Evolutionary conservation across 2,113 vertebrate genomes (phyloP).

Genomic region (Syngnathus scovelli): DNA sequence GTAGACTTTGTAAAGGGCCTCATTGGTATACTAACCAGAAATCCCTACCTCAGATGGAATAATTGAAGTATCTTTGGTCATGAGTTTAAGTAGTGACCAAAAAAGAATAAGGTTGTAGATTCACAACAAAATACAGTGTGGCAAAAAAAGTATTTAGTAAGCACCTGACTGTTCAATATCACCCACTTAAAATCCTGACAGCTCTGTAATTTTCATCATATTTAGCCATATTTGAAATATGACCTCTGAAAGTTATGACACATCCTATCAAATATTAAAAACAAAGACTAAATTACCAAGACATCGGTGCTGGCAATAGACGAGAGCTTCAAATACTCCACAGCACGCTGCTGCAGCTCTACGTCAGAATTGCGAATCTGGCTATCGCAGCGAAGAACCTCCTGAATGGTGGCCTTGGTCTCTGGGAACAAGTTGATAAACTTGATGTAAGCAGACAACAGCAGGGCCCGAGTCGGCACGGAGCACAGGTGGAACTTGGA

Average conservation of each 20-base stretch:
- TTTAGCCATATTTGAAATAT: no score
- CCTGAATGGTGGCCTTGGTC: conserved; percentile 91
- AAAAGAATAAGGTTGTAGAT: neutral
- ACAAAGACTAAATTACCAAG: conserved; percentile 69
- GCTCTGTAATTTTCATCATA: no score
- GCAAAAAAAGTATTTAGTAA: no score
- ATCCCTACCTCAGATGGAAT: no score
- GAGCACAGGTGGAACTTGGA: conserved; percentile 93
- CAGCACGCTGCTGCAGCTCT: conserved; percentile 88
- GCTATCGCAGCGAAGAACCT: conserved; percentile 86
- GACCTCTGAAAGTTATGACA: neutral
- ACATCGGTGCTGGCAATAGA: conserved; percentile 90
- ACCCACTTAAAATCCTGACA: no score
- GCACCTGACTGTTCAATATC: no score
- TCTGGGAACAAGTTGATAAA: conserved; percentile 94
- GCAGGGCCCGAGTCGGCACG: conserved; percentile 82
- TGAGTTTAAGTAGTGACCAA: neutral
- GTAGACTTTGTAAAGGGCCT: neutral
- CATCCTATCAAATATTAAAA: neutral
- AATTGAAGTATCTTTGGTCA: neutral
- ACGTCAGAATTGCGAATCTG: conserved; percentile 90
- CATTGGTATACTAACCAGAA: neutral
- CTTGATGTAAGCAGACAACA: conserved; percentile 90
- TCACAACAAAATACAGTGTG: neutral
- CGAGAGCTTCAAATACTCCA: conserved; percentile 90